A percentile compares a stretch with the other conserved stretches of the same genome.
phyloP scores from a whole-genome alignment of 2,797 vertebrate species.

The Chloroceryle amazona region DNA sequence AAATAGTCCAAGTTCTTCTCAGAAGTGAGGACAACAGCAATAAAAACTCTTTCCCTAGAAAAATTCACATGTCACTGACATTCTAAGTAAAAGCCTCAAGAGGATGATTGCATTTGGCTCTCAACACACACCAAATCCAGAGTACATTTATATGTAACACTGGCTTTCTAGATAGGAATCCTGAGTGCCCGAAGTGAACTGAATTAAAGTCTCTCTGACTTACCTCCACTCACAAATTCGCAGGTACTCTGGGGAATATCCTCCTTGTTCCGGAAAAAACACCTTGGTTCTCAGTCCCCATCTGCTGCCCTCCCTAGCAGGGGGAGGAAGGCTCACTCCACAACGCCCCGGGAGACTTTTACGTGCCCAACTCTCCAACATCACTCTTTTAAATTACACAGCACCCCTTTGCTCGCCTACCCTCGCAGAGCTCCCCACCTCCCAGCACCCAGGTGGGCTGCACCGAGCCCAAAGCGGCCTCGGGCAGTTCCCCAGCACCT shows the following conservation, averaged over 20 bases:
- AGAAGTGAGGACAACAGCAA: background rate
- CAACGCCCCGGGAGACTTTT: accelerated
- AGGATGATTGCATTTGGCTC: accelerated
- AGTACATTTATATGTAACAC: background rate
- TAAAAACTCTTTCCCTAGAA: background rate
- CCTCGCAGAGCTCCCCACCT: background rate
- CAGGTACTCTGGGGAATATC: background rate
- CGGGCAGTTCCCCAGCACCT: accelerated
- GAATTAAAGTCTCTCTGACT: background rate
- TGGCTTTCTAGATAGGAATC: background rate
- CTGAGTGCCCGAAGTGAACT: background rate
- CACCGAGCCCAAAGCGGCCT: background rate
- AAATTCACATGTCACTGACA: background rate
- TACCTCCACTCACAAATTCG: background rate
- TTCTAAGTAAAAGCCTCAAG: background rate
- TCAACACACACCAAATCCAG: background rate
- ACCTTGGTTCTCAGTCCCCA: background rate
- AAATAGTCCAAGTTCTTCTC: background rate
- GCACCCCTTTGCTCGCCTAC: background rate
- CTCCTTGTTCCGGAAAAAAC: background rate
- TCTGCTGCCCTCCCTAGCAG: background rate
- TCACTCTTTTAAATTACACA: accelerated
- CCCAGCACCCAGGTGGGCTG: accelerated
- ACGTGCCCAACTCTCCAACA: accelerated
- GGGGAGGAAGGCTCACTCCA: accelerated